Conservation (phyloP, 1,140 invertebrate species). For the Zaprionus vittiger region DNA sequence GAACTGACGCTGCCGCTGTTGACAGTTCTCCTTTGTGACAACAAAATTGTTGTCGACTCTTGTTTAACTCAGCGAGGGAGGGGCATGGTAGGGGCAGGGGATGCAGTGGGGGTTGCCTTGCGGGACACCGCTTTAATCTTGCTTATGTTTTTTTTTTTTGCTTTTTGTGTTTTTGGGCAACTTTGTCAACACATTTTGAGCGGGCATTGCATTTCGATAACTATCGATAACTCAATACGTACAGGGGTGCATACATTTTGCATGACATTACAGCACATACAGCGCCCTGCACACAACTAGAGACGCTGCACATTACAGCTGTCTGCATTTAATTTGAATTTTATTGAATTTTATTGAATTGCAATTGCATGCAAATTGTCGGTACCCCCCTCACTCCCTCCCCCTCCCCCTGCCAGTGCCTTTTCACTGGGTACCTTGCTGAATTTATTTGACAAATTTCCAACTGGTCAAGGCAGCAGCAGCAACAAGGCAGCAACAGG, state of each 20-base stretch:
- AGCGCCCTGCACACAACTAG: conserved; percentile 1
- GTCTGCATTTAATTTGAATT: conserved; percentile 79
- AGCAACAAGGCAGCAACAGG: conserved; percentile 8
- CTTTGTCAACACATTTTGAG: conserved; percentile 76
- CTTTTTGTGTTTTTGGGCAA: conserved; percentile 50
- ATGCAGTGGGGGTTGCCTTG: not conserved
- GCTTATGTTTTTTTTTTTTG: not conserved
- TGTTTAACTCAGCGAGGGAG: conserved; percentile 11
- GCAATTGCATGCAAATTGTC: conserved; percentile 77
- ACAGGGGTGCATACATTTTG: conserved; percentile 53
- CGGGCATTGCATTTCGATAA: conserved; percentile 54
- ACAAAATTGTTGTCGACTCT: conserved; percentile 74
- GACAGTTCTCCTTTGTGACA: conserved; percentile 79
- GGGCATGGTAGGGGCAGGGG: not conserved
- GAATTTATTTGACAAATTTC: conserved; percentile 76
- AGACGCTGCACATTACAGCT: conserved; percentile 26
- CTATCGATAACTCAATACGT: conserved; percentile 54
- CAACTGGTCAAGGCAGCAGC: not conserved
- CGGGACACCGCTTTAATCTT: conserved; percentile 46
- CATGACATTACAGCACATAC: conserved; percentile 43
- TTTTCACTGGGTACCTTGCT: conserved; percentile 1
- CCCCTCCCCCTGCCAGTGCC: not conserved
- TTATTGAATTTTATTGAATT: conserved; percentile 78
- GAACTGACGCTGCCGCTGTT: conserved; percentile 55
- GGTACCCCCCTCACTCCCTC: not conserved